Evolutionary conservation across 2,888 invertebrate species (phyloP).

Genomic region (Rhodophaea formosa): DNA sequence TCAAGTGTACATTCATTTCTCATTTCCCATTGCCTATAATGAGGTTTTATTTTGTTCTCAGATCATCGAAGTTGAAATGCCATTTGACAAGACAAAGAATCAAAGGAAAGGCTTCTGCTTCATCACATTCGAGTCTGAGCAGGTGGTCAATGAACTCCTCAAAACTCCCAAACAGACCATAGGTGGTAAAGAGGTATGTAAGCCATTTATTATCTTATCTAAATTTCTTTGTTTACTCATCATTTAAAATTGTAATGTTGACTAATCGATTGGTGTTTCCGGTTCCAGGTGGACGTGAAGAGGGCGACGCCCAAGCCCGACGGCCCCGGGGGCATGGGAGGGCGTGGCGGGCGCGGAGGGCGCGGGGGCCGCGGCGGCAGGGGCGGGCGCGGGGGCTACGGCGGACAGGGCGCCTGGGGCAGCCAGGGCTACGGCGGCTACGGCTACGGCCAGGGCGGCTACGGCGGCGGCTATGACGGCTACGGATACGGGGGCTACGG

Average conservation of each 20-base stretch:
- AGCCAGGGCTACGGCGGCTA: conserved; percentile 84
- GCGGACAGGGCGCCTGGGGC: conserved; percentile 84
- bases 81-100: conserved; percentile 98
- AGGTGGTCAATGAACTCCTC: conserved; percentile 94
- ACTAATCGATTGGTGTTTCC: too few species aligned
- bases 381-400: conserved; percentile 85
- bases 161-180: conserved; percentile 96
- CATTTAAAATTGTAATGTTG: background rate
- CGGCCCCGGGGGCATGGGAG: conserved; percentile 84
- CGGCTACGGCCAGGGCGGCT: conserved; percentile 87
- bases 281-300: conserved; percentile 92
- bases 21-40: conserved; percentile 1
- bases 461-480: conserved; percentile 87
- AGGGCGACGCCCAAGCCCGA: conserved; percentile 96
- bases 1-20: background rate
- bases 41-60: conserved; percentile 58
- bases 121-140: conserved; percentile 97
- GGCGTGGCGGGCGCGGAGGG: conserved; percentile 84
- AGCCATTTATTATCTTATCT: background rate
- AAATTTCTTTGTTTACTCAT: background rate
- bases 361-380: conserved; percentile 86
- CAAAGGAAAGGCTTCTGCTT: conserved; percentile 98
- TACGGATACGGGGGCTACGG: conserved; percentile 88
- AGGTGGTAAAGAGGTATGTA: conserved; percentile 92
- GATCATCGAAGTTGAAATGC: conserved; percentile 98